Conservation (phyloP, 64 coral and sea anemone species). For the Stichodactyla mertensii region DNA sequence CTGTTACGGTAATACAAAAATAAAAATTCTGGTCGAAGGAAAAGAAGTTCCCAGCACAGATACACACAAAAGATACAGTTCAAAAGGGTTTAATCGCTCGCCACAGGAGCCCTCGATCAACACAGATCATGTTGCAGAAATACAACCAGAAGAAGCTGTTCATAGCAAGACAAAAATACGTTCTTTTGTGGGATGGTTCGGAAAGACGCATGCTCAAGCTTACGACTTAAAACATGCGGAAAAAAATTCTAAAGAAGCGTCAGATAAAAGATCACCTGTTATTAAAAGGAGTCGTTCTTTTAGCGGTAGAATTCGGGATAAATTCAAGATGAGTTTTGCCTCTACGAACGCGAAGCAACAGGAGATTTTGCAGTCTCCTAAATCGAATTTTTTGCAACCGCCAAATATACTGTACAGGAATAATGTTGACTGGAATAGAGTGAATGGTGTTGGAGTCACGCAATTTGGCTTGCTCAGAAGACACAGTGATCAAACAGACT, state of each 20-base stretch:
- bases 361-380: not conserved
- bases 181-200: not conserved
- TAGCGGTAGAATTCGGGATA: not conserved
- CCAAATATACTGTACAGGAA: not conserved
- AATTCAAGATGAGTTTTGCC: not conserved
- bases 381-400: not conserved
- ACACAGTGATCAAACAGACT: slow-evolving; percentile 19
- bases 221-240: not conserved
- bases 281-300: not conserved
- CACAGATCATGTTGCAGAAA: not conserved
- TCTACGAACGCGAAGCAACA: not conserved
- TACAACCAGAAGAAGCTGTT: not conserved
- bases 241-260: not conserved
- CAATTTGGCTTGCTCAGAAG: not conserved
- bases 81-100: not conserved
- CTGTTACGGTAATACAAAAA: not conserved
- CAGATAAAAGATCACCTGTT: not conserved
- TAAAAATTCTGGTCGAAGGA: slow-evolving; percentile 1
- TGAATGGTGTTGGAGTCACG: not conserved
- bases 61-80: not conserved
- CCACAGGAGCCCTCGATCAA: not conserved
- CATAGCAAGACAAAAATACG: not conserved
- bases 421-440: not conserved
- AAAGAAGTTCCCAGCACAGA: not conserved
- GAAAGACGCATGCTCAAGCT: not conserved